A percentile compares a stretch with the other conserved stretches of the same genome.
These are phyloP conservation scores for Oryctes rhinoceros DNA, from an alignment of 1,140 invertebrate species.

Conservation along the genomic window DNA sequence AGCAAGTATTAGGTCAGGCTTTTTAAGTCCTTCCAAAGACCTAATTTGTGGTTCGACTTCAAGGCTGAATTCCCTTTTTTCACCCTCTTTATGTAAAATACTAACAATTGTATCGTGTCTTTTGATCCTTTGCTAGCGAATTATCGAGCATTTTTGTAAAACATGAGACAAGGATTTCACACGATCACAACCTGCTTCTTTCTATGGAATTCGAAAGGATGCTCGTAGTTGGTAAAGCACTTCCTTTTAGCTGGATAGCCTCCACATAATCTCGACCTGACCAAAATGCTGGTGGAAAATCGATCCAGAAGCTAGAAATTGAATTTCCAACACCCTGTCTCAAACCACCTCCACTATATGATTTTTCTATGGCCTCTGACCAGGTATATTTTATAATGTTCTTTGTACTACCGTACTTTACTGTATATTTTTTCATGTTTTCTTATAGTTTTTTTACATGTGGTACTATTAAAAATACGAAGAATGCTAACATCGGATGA, in stretches of 20 bases:
- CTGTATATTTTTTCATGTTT: background rate
- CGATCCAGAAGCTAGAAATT: conserved; percentile 39
- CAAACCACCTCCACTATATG: conserved; percentile 8
- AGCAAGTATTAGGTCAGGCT: no score
- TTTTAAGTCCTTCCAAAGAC: no score
- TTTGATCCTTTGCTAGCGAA: no score
- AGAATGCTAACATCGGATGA: background rate
- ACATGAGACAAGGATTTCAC: no score
- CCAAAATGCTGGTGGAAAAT: conserved; percentile 37
- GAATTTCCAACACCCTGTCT: background rate
- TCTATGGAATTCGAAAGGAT: no score
- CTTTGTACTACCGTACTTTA: background rate
- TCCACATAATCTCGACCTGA: conserved; percentile 15
- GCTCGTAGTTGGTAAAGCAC: no score
- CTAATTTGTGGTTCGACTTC: no score
- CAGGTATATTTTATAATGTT: background rate
- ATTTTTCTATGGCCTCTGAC: background rate
- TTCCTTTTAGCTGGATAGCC: background rate
- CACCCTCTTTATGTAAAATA: no score
- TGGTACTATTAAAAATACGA: background rate
- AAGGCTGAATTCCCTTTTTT: no score
- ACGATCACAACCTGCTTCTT: no score
- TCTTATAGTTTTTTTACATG: background rate
- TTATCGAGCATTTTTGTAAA: no score
- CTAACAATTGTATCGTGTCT: no score